phyloP scores from a whole-genome alignment of 2,888 invertebrate genomes.

The Mylabris sibirica region DNA sequence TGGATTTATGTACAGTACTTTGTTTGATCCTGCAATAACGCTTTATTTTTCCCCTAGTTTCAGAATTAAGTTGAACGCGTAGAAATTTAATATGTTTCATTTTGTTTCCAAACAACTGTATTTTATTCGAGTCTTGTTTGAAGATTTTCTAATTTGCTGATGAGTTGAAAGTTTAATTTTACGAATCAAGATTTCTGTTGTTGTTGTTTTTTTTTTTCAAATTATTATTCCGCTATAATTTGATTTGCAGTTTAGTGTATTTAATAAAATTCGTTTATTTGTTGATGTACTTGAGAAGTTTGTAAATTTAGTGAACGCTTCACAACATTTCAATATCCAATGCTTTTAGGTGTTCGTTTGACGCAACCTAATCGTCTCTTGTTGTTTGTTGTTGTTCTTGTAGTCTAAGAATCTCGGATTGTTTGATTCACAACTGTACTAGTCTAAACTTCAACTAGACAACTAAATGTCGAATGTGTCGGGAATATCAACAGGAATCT shows the following conservation, averaged over 20 bases:
- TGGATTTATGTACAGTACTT: slow-evolving; percentile 3
- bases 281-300: not conserved
- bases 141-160: not conserved
- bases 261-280: no score
- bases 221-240: not conserved
- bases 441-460: not conserved
- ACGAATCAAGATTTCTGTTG: not conserved
- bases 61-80: slow-evolving; percentile 4
- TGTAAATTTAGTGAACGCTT: not conserved
- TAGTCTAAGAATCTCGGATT: not conserved
- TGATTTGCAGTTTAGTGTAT: not conserved
- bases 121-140: not conserved
- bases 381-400: not conserved
- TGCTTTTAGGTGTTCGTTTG: not conserved
- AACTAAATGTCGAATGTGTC: slow-evolving; percentile 3
- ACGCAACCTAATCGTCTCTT: not conserved
- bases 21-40: slow-evolving; percentile 7
- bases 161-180: not conserved
- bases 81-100: slow-evolving; percentile 3
- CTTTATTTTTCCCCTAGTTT: slow-evolving; percentile 6
- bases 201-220: no score
- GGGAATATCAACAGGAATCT: slow-evolving; percentile 2
- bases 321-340: not conserved
- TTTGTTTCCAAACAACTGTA: not conserved
- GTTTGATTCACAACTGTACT: not conserved